Evolutionary conservation across 2,113 vertebrate species (phyloP), one percentile per base, ranked within the genome.

Genomic region (Acrocephalus kingi): DNA sequence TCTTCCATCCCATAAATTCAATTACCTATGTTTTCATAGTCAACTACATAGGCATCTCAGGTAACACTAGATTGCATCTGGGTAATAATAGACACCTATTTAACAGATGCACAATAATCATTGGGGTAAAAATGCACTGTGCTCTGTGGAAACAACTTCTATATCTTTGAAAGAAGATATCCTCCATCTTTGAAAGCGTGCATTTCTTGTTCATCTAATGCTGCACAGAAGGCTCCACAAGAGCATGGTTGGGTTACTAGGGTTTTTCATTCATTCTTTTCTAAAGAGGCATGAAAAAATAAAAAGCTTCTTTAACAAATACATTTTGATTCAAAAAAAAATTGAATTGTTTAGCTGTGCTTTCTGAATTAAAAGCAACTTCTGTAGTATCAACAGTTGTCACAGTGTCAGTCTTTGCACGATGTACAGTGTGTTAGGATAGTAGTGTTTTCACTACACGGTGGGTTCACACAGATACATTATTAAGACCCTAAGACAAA

Each of bases 281-380:
- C 23, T 78, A 45, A 91, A 95, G 61, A 58, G 39, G 43, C 74
- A 30, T 91, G 88, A 84, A 74, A 81, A 97, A 95, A 75, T 39
- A 5, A 59, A 89, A 92, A 76, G 7, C 10, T 62, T 63, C 49
- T 71, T 69, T 71, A 58, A 67, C 11, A 55, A 72, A 72, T 51
- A 33, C 12, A 7, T 62, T 76, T 54, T 71, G 24, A 88, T 83
- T 9, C 66, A 94, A 84, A 92, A 84, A 92, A 93, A 89, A 78
- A 94, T 68, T 58, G 9, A 96, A 84, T 18, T 23, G 6, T 31
- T 83, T 71, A 75, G 64, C 39, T 88, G 54, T 84, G 81, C 64
- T 91, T 48, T 94, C 76, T 92, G 74, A 95, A 77, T 75, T 73
- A 90, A 90, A 93, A 93, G 62, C 49, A 94, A 83, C 67, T 78